These are phyloP conservation scores for Acanthosepion esculentum DNA, from an alignment of 2,888 invertebrate genomes.

Conservation along the genomic window DNA sequence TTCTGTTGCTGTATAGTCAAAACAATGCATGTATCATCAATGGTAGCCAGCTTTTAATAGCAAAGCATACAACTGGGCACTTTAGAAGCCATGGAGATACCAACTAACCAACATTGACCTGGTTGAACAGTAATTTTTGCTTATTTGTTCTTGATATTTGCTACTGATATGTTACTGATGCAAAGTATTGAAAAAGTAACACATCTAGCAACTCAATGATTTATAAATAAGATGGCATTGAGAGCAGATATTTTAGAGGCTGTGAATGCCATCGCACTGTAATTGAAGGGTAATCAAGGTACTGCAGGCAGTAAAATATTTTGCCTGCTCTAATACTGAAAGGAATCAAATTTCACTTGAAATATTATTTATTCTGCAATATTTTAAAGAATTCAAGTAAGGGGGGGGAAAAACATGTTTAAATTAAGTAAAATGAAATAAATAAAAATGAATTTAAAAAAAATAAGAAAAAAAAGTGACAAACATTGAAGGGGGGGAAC, in stretches of 20 bases:
- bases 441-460: conserved; percentile 13
- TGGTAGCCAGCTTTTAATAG: conserved; percentile 33
- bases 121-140: background rate
- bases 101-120: background rate
- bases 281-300: background rate
- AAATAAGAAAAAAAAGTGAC: background rate
- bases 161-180: background rate
- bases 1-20: conserved; percentile 8
- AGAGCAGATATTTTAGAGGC: background rate
- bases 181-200: background rate
- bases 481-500: background rate
- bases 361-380: background rate
- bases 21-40: conserved; percentile 20
- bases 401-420: background rate
- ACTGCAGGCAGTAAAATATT: background rate
- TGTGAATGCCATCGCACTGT: background rate
- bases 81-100: conserved; percentile 1
- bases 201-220: conserved; percentile 8
- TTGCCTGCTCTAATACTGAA: background rate
- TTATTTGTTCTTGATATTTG: background rate
- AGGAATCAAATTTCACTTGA: conserved; percentile 15
- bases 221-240: background rate
- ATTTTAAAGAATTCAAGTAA: background rate
- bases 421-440: background rate
- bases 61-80: background rate